phyloP scores from a whole-genome alignment of 2,113 vertebrate species.

The Osmerus mordax region DNA sequence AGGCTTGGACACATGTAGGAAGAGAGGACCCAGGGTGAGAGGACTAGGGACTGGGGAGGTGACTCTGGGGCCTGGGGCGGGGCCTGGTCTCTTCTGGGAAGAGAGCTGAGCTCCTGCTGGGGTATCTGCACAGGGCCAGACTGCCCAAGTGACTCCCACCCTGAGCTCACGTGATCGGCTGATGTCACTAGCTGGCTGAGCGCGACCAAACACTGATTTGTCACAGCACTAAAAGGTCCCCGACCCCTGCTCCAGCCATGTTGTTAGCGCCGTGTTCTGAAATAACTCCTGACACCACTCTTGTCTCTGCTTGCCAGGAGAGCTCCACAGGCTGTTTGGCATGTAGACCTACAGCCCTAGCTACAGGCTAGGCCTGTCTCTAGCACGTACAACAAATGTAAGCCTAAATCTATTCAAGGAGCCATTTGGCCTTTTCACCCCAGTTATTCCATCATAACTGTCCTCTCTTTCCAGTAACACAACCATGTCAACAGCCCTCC shows the following conservation, averaged over 20 bases:
- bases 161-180: neutral
- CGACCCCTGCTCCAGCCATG: slow-evolving; percentile 24
- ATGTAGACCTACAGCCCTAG: no score
- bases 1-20: neutral
- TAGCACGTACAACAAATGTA: no score
- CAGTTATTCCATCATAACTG: no score
- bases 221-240: slow-evolving; percentile 22
- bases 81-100: neutral
- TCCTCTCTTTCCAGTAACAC: no score
- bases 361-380: no score
- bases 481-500: no score
- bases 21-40: neutral
- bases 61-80: no score
- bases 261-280: slow-evolving; percentile 24
- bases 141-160: slow-evolving; percentile 9
- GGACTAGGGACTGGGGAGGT: neutral
- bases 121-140: neutral
- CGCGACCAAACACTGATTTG: slow-evolving; percentile 12
- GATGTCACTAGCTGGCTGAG: neutral
- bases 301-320: neutral
- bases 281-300: slow-evolving; percentile 27
- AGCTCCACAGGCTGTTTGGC: no score
- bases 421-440: no score
- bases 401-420: no score
- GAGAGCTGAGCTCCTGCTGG: neutral